Evolutionary conservation across 2,888 invertebrate species (phyloP), one percentile per base, ranked within the genome.

Genomic region (Drosophila stalkeri): DNA sequence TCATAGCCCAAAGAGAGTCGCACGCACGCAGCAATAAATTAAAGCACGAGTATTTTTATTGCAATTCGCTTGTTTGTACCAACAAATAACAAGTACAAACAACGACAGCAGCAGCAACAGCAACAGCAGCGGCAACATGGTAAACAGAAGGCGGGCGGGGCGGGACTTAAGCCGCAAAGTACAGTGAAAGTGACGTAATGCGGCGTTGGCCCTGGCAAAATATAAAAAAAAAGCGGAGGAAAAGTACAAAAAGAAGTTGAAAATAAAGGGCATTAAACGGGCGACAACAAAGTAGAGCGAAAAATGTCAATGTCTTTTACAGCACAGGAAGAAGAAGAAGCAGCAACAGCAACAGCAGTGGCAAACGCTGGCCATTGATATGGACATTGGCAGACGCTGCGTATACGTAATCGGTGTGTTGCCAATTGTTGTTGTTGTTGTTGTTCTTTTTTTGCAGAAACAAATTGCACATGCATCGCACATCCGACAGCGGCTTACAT

Each of bases 131-230:
- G 20, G 47, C 62, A 33, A 8, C 54, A 61, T 67, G 72, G 72
- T 61, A 59, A 55, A 27, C 31, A 43, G 37, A 16, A 6, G 27
- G 3, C 8, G 20, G 27, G 7, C 18, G 7, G 47, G 35, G 23
- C 18, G 39, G 12, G 35, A 57, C 72, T 72, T 83, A 79, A 86
- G 76, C 77, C 79, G 56, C 80, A 75, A 84, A 82, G 85, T 82
- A 76, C 67, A 79, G 79, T 79, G 81, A 86, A 87, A 85, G 82
- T 86, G 88, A 85, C 88, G 79, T 85, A 88, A 86, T 85, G 72
- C 72, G 69, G 61, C 63, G 43, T 49, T 57, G 57, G 65, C 41
- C 47, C 31, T 66, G 47, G 59, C 49, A 70, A 74, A 68, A 66
- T 47, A 20, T 47, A 55, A 12, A 31, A 43, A 14, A 49, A 51